Percentiles rank a stretch among this genome's conserved stretches.
Conservation (phyloP, 2,113 vertebrate genomes). For the Phylloscopus whistleri region DNA sequence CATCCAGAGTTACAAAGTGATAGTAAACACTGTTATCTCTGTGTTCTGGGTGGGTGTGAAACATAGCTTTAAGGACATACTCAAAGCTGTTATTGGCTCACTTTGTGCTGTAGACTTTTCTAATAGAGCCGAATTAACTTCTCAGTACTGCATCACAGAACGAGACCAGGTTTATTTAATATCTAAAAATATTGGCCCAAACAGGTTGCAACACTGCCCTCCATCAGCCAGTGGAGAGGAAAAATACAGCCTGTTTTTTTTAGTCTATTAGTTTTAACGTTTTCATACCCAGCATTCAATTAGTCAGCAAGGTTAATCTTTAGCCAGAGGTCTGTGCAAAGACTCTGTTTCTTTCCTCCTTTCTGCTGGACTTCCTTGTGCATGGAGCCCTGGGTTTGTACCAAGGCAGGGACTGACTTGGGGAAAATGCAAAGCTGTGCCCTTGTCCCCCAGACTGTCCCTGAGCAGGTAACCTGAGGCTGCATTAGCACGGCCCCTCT, state of each 20-base stretch:
- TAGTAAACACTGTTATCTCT: conserved; percentile 56
- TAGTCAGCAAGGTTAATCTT: conserved; percentile 50
- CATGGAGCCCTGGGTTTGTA: neutral
- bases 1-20: neutral
- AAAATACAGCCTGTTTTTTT: neutral
- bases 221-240: neutral
- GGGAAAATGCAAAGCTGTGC: neutral
- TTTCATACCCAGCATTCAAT: neutral
- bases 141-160: neutral
- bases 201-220: neutral
- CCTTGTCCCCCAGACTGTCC: neutral
- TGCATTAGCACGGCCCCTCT: neutral
- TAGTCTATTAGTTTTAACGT: neutral
- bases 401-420: neutral
- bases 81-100: neutral
- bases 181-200: neutral
- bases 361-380: neutral
- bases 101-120: neutral
- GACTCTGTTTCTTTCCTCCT: neutral
- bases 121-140: neutral
- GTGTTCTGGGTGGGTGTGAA: conserved; percentile 29
- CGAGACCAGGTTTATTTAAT: neutral
- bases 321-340: neutral
- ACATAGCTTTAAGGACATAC: neutral
- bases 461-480: neutral